A percentile compares a stretch with the other conserved stretches of the same genome.
phyloP scores from a whole-genome alignment of 2,888 invertebrate genomes.

The Trachelus stipa region DNA sequence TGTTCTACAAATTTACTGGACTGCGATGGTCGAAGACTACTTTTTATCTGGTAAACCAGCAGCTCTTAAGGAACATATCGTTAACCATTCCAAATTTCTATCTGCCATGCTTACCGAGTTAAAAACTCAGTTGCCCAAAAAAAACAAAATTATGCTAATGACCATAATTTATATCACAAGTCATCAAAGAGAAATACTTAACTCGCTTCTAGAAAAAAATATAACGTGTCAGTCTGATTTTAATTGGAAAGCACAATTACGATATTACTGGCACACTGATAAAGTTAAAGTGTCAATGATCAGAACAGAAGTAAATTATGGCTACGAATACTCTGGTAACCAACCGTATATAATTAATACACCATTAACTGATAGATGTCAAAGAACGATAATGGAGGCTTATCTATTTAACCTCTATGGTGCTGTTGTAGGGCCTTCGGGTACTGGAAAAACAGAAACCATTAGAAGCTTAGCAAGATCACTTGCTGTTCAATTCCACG shows the following conservation, averaged over 20 bases:
- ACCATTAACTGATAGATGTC: constrained; percentile 69
- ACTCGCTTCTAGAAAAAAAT: constrained; percentile 60
- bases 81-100: constrained; percentile 68
- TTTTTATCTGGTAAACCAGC: constrained; percentile 57
- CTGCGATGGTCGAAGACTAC: constrained; percentile 71
- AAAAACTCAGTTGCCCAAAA: constrained; percentile 71
- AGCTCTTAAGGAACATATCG: constrained; percentile 67
- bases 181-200: constrained; percentile 70
- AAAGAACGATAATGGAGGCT: constrained; percentile 73
- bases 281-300: constrained; percentile 66
- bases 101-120: constrained; percentile 71
- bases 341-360: constrained; percentile 65
- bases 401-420: constrained; percentile 72
- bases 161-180: constrained; percentile 70
- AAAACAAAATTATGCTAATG: constrained; percentile 68
- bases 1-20: constrained; percentile 76
- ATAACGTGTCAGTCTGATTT: constrained; percentile 69
- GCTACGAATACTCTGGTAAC: constrained; percentile 74
- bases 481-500: constrained; percentile 70
- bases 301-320: constrained; percentile 70
- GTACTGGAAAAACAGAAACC: constrained; percentile 71
- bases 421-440: constrained; percentile 67
- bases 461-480: constrained; percentile 72
- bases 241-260: constrained; percentile 72
- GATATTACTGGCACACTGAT: constrained; percentile 71